Conservation (phyloP, 2,888 invertebrate genomes). For the Drosophila multiciliata region DNA sequence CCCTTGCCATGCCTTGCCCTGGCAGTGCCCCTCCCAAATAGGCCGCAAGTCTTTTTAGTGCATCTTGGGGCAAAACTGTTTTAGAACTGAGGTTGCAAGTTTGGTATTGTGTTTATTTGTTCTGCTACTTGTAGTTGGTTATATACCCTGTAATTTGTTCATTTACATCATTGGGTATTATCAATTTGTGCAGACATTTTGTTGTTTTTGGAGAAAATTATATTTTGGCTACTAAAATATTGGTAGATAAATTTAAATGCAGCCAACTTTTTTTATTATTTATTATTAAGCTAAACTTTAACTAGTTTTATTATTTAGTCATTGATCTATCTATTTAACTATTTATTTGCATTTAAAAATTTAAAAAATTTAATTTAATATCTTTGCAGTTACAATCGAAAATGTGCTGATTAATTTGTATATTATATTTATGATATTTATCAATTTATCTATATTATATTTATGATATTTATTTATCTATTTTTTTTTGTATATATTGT, state of each 20-base stretch:
- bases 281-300: not conserved
- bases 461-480: too few relatives aligned
- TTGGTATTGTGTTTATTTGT: conserved; percentile 41
- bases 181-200: not conserved
- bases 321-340: fast-evolving
- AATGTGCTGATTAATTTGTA: not conserved
- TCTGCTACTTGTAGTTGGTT: conserved; percentile 19
- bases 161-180: not conserved
- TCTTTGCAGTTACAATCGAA: not conserved
- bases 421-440: not conserved
- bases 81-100: conserved; percentile 44
- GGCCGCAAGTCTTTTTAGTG: conserved; percentile 57
- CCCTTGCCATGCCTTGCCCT: too few relatives aligned
- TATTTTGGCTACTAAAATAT: not conserved
- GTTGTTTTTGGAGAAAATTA: not conserved
- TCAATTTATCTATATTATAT: not conserved
- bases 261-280: not conserved
- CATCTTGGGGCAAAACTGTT: conserved; percentile 49
- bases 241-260: not conserved
- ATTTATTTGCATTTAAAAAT: not conserved
- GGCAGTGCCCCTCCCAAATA: not conserved
- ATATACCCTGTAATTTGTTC: conserved; percentile 25
- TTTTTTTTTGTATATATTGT: not conserved
- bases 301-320: not conserved
- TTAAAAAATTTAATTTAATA: not conserved